Conservation (phyloP, 2,888 invertebrate species). For the Acrobeloides nanus region DNA sequence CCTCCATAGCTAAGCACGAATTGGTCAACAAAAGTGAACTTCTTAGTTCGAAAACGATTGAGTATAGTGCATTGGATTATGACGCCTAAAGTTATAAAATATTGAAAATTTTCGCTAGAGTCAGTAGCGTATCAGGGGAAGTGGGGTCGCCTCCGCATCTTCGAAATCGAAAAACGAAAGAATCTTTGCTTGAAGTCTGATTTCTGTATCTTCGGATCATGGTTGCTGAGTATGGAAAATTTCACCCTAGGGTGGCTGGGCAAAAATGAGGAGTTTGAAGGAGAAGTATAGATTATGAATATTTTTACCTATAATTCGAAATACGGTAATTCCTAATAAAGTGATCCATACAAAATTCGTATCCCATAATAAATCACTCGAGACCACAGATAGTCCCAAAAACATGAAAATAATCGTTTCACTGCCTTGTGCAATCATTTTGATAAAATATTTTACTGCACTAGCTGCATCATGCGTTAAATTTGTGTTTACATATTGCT, state of each 20-base stretch:
- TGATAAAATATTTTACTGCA: conserved; percentile 95
- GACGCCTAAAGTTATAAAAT: conserved; percentile 60
- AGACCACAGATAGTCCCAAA: conserved; percentile 85
- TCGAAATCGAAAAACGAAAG: too few species aligned
- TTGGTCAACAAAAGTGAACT: conserved; percentile 51
- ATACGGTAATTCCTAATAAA: too few species aligned
- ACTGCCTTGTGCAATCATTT: conserved; percentile 92
- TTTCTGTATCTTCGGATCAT: too few species aligned
- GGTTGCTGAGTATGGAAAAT: too few species aligned
- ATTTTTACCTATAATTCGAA: too few species aligned
- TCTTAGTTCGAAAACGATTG: conserved; percentile 69
- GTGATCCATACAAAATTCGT: conserved; percentile 65
- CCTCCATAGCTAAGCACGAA: conserved; percentile 95
- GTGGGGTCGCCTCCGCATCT: too few species aligned
- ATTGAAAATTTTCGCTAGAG: neutral
- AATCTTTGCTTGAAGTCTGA: too few species aligned
- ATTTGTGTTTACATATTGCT: conserved; percentile 95
- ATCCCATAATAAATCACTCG: conserved; percentile 53
- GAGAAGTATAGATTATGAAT: too few species aligned
- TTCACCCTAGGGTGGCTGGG: too few species aligned
- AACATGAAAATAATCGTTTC: conserved; percentile 99
- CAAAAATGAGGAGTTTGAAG: too few species aligned
- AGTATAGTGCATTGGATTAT: conserved; percentile 78
- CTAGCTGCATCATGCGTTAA: conserved; percentile 94
- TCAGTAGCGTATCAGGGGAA: neutral